Base-by-base conservation (phyloP, 2,888 invertebrate species). In the Trichogramma evanescens region DNA sequence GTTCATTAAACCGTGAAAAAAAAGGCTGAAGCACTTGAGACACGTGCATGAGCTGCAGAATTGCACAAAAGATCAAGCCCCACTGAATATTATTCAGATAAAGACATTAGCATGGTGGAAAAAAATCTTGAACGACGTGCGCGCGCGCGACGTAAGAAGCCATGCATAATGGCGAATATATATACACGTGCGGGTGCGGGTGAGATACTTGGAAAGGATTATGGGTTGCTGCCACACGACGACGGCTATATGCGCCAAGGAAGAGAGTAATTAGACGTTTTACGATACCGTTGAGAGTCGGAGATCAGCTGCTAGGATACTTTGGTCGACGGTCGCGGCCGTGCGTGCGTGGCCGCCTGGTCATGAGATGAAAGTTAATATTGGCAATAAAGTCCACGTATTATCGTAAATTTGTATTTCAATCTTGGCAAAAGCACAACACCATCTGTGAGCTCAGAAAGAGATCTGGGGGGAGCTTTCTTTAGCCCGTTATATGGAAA, bases 61-160 rank as follows among this genome's bases (percentile, higher is more conserved):
- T 62, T 52, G 58, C 40, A 43, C 43, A 45, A 56, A 60, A 46
- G 55, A 53, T 50, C 43, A n/a, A 38, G 6, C 26, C 43, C 56
- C 54, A 51, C 58, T 59, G 54, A 61, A 63, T 63, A 61, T 63
- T 61, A 63, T 63, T 61, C 56, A 63, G 57, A 63, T 63, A 52
- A 48, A 40, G 26, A 46, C 50, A 61, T 59, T 59, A 61, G 57
- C 52, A 57, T 63, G 56, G 26, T 26, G 26, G 26, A 26, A 26
- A 61, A 63, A 61, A 61, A 59, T 61, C 61, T 63, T 54, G 50
- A 56, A 38, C 53, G 42, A 26, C 43, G 43, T 10, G 9, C 26
- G 26, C 26, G 26, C 26, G 26, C 26, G 26, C 26, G 26, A 26
- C 26, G 26, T 26, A 26, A 26, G 26, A 26, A 26, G 26, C 26